Evolutionary conservation across 2,113 vertebrate genomes (phyloP).

Genomic region (Apodemus speciosus): DNA sequence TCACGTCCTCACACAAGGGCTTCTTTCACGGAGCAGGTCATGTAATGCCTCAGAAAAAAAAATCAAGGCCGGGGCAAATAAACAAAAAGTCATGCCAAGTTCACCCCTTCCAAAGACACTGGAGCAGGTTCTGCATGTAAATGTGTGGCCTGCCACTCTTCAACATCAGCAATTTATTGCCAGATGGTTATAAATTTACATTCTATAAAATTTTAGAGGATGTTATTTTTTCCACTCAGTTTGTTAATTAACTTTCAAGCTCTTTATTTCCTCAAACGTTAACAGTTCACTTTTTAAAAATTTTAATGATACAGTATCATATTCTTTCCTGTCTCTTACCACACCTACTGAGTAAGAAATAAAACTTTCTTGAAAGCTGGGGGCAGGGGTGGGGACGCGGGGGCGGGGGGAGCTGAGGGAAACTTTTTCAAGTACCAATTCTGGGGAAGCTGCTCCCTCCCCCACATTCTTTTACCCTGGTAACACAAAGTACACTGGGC

Average conservation of each 20-base stretch:
- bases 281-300: constrained; percentile 83
- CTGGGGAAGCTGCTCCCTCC: constrained; percentile 61
- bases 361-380: constrained; percentile 80
- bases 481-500: constrained; percentile 67
- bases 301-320: constrained; percentile 84
- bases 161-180: constrained; percentile 93
- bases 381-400: constrained; percentile 9
- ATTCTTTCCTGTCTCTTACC: constrained; percentile 84
- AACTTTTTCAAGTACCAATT: constrained; percentile 71
- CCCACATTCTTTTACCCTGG: constrained; percentile 70
- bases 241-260: constrained; percentile 89
- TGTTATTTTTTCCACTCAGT: constrained; percentile 90
- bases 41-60: constrained; percentile 91
- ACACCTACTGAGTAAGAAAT: constrained; percentile 76
- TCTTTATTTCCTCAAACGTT: constrained; percentile 89
- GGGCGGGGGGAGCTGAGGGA: too few species aligned
- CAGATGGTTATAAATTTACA: constrained; percentile 94
- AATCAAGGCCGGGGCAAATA: constrained; percentile 96
- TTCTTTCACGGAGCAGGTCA: constrained; percentile 94
- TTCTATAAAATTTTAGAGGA: constrained; percentile 91
- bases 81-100: constrained; percentile 94
- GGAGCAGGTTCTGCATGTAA: constrained; percentile 89
- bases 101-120: constrained; percentile 91
- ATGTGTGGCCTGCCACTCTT: constrained; percentile 88
- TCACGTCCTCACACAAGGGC: constrained; percentile 95